Evolutionary conservation across 2,113 vertebrate species (phyloP).

Genomic region (Paramormyrops kingsleyae): DNA sequence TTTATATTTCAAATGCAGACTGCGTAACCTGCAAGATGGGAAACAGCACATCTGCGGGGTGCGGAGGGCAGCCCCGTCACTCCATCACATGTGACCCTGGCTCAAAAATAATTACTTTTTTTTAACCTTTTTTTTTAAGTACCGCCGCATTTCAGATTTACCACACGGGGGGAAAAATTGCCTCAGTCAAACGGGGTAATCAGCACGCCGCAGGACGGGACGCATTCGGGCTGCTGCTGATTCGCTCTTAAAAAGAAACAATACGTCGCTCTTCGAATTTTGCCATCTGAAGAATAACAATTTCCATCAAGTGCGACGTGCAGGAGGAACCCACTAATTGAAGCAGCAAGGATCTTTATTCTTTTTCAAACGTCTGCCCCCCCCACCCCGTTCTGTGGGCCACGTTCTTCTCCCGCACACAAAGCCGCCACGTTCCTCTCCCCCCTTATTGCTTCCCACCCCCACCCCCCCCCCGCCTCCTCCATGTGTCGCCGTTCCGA

Average conservation of each 20-base stretch:
- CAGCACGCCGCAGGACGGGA: conserved; percentile 49
- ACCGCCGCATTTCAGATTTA: conserved; percentile 41
- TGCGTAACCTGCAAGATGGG: not conserved
- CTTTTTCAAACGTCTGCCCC: not conserved
- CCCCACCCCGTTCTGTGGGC: not conserved
- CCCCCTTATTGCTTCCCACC: not conserved
- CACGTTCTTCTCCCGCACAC: conserved; percentile 20
- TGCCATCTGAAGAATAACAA: conserved; percentile 57
- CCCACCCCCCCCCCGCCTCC: too few relatives aligned
- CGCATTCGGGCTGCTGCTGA: conserved; percentile 53
- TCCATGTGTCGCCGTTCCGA: not conserved
- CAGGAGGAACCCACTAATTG: conserved; percentile 64
- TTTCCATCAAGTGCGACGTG: conserved; percentile 56
- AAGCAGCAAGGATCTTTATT: conserved; percentile 46
- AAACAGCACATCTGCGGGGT: not conserved
- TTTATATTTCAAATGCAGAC: not conserved
- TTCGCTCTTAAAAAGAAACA: conserved; percentile 52
- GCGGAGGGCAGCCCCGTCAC: not conserved
- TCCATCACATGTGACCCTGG: conserved; percentile 26
- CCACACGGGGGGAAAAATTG: conserved; percentile 36
- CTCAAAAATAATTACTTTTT: conserved; percentile 43
- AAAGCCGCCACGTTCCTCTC: conserved; percentile 31
- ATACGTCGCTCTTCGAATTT: conserved; percentile 50
- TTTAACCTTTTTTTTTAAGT: conserved; percentile 23
- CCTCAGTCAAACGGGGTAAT: conserved; percentile 55